These are phyloP conservation scores for Xenopus borealis DNA, from an alignment of 2,113 vertebrate species.

Conservation along the genomic window DNA sequence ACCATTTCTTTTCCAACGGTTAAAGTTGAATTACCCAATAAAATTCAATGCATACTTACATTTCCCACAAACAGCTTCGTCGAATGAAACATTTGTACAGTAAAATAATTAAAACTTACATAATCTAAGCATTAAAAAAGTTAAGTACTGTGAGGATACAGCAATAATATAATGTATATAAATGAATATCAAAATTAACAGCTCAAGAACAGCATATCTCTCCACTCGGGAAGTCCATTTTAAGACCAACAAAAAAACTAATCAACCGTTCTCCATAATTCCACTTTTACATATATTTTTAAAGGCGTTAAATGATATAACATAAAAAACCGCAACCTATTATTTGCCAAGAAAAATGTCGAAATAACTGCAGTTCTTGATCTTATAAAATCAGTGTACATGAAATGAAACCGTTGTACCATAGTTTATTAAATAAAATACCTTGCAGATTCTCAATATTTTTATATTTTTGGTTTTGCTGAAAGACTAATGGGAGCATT, in stretches of 20 bases:
- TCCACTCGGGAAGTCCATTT: not conserved
- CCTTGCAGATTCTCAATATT: not conserved
- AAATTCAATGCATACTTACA: constrained; percentile 14
- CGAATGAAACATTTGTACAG: not conserved
- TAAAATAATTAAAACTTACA: constrained; percentile 32
- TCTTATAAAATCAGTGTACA: not conserved
- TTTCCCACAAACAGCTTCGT: constrained; percentile 2
- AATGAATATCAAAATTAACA: constrained; percentile 30
- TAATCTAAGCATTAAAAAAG: constrained; percentile 18
- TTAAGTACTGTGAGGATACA: constrained; percentile 15
- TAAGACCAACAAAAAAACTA: constrained; percentile 29
- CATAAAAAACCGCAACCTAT: constrained; percentile 4
- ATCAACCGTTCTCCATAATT: constrained; percentile 15
- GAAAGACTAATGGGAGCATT: no score
- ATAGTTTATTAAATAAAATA: not conserved
- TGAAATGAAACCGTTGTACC: not conserved
- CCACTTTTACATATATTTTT: constrained; percentile 17
- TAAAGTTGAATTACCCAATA: constrained; percentile 19
- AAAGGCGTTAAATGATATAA: constrained; percentile 12
- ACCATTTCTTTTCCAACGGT: constrained; percentile 2
- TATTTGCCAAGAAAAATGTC: constrained; percentile 1
- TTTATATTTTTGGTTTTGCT: no score
- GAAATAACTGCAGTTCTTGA: not conserved
- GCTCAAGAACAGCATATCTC: not conserved
- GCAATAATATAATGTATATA: constrained; percentile 16